These are phyloP conservation scores for Mactromeris polynyma DNA, from an alignment of 2,888 invertebrate species.

Conservation along the genomic window DNA sequence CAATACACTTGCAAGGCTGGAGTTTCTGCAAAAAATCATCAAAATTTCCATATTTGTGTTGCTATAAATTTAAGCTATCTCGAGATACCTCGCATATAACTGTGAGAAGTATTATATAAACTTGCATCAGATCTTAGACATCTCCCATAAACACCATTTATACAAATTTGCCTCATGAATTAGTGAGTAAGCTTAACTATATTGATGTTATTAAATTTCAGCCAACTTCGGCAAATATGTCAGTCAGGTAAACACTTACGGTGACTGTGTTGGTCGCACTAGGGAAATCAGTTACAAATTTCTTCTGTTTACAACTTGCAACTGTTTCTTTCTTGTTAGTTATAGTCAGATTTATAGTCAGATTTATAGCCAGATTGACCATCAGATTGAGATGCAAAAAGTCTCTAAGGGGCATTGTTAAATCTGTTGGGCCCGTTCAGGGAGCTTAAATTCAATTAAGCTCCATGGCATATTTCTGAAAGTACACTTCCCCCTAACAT, in stretches of 20 bases:
- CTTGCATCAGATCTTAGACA: not conserved
- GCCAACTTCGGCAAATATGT: too few species aligned
- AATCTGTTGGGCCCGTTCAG: too few species aligned
- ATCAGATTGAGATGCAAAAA: too few species aligned
- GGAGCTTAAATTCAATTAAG: too few species aligned
- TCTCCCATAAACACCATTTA: not conserved
- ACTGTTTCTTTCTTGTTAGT: too few species aligned
- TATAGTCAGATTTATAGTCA: too few species aligned
- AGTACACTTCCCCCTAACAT: too few species aligned
- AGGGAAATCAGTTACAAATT: not conserved
- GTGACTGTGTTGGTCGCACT: not conserved
- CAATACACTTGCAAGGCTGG: not conserved
- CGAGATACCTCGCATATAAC: not conserved
- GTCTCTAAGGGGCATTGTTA: too few species aligned
- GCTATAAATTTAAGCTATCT: not conserved
- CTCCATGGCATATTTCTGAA: too few species aligned
- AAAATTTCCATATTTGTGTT: slow-evolving; percentile 3
- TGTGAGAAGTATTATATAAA: not conserved
- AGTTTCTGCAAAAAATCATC: not conserved
- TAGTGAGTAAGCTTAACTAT: too few species aligned
- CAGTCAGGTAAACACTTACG: not conserved
- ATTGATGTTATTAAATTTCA: too few species aligned
- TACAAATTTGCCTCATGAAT: not conserved
- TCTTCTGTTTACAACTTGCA: not conserved
- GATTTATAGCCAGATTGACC: too few species aligned